Evolutionary conservation across 1,140 invertebrate species (phyloP), one percentile per base, ranked within the genome.

Genomic region (Halotydeus destructor): DNA sequence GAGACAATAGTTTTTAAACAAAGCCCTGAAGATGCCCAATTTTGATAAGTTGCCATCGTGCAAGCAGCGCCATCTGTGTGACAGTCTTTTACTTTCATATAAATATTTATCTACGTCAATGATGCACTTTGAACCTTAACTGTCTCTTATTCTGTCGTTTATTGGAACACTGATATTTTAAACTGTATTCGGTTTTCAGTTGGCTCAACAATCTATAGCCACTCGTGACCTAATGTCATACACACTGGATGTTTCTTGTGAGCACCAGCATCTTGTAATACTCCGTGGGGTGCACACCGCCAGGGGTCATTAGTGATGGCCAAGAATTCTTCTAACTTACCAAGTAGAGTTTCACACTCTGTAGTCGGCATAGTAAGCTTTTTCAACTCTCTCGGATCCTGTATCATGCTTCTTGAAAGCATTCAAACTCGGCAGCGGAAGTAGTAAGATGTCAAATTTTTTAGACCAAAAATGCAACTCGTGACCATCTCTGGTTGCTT

Each of bases 391-490:
- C 70, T 59, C 0, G 78, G 70, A 63, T 91, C 83, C 31, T 60
- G 54, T 50, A 70, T 71, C 25, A 89, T 56, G 61, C 88, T 77
- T n/a, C n/a, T n/a, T n/a, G n/a, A 57, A 71, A 91, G 4, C 89
- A 58, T 57, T 91, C 82, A 80, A 81, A 91, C 58, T 83, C 72
- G n/a, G 71, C n/a, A 67, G 51, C 84, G 66, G 49, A 79, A 71
- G 57, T 88, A 89, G 64, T 89, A 88, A 46, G 69, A 54, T 45
- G 71, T 62, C 28, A 89, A 62, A 1, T 69, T 74, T 62, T 84
- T 86, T 55, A 74, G 79, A 84, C 85, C n/a, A n/a, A n/a, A n/a
- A 91, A 23, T 68, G 67, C 26, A 80, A 58, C 3, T 66, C 59
- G 55, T 73, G 57, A 33, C 71, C 65, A 11, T 55, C 54, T 35